Evolutionary conservation across 2,888 invertebrate species (phyloP).

Genomic region (Rhimphoctona megacephalus): DNA sequence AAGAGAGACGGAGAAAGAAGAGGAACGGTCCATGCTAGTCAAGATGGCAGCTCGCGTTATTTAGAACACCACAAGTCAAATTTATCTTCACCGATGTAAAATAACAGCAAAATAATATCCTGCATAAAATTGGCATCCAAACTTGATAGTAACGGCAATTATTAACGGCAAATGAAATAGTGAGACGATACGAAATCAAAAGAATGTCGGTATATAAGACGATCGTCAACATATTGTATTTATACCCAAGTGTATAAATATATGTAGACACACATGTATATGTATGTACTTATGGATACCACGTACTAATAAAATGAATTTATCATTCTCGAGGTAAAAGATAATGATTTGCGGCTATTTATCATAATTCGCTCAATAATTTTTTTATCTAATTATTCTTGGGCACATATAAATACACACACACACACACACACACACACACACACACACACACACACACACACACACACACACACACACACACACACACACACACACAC

Average conservation of each 20-base stretch:
- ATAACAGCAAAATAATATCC: not conserved
- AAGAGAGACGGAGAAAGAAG: constrained; percentile 65
- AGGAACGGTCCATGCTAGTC: constrained; percentile 74
- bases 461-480: no score
- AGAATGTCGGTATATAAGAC: not conserved
- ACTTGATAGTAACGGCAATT: constrained; percentile 1
- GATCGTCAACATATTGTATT: constrained; percentile 16
- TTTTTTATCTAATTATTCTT: constrained; percentile 38
- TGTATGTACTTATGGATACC: not conserved
- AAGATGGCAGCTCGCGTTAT: constrained; percentile 76
- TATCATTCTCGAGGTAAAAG: constrained; percentile 47
- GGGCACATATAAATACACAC: not conserved
- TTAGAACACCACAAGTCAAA: constrained; percentile 74
- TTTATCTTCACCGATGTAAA: constrained; percentile 67
- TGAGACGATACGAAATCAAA: not conserved
- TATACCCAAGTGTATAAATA: not conserved
- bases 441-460: no score
- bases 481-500: no score
- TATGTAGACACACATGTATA: not conserved
- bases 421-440: no score
- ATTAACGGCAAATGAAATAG: constrained; percentile 17
- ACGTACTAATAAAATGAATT: constrained; percentile 54
- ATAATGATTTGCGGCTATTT: constrained; percentile 59
- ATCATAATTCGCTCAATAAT: constrained; percentile 57
- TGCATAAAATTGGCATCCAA: not conserved